Evolutionary conservation across 2,113 vertebrate species (phyloP).

Genomic region (Peromyscus maniculatus): DNA sequence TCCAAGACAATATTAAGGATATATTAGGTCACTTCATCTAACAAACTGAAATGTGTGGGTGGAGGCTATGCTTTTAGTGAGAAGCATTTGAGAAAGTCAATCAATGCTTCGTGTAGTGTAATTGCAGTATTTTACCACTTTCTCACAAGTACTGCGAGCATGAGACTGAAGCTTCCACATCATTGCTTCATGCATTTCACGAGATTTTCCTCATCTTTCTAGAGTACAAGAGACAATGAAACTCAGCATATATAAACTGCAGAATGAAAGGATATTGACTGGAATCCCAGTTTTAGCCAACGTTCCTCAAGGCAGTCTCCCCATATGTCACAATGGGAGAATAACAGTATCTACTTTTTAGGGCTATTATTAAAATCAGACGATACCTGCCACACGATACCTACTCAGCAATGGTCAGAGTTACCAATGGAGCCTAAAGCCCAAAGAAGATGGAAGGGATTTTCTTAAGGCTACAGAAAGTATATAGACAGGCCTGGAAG

Average conservation of each 20-base stretch:
- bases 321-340: not conserved
- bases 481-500: not conserved
- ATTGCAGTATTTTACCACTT: slow-evolving; percentile 27
- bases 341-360: not conserved
- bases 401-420: not conserved
- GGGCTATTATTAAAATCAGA: slow-evolving; percentile 38
- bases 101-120: not conserved
- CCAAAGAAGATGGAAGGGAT: slow-evolving; percentile 39
- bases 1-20: slow-evolving; percentile 65
- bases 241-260: not conserved
- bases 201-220: not conserved
- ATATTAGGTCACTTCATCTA: slow-evolving; percentile 68
- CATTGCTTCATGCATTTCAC: not conserved
- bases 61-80: not conserved
- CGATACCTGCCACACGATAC: not conserved
- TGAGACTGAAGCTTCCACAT: not conserved
- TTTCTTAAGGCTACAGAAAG: slow-evolving; percentile 58
- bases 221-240: not conserved
- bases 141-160: not conserved
- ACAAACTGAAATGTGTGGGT: slow-evolving; percentile 48
- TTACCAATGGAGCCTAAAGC: slow-evolving; percentile 50
- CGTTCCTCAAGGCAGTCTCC: not conserved
- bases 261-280: not conserved
- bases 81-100: not conserved
- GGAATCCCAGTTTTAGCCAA: not conserved